A percentile compares a stretch with the other conserved stretches of the same genome.
Evolutionary conservation across 2,888 invertebrate genomes (phyloP).

Genomic region (Stomorhina lunata): DNA sequence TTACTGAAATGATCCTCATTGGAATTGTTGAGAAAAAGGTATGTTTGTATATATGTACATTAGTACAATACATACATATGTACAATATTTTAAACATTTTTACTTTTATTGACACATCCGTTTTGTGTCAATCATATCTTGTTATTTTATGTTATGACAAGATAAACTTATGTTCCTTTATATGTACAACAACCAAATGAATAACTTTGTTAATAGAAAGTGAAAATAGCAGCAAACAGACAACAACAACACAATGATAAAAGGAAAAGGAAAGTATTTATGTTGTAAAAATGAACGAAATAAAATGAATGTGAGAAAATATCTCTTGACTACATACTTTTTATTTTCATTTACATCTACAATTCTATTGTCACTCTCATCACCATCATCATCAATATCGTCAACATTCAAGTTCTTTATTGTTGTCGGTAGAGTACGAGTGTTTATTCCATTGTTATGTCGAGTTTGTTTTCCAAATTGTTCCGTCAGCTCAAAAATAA

Average conservation of each 20-base stretch:
- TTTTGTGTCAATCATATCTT: conserved; percentile 53
- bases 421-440: not conserved
- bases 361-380: not conserved
- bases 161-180: not conserved
- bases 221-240: not conserved
- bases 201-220: not conserved
- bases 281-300: not conserved
- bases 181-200: not conserved
- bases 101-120: conserved; percentile 64
- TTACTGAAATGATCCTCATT: too few species aligned
- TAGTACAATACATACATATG: too few species aligned
- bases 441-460: not conserved
- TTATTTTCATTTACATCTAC: not conserved
- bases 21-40: too few species aligned
- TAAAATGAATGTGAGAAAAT: not conserved
- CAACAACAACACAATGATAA: not conserved
- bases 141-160: conserved; percentile 4
- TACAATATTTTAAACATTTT: too few species aligned
- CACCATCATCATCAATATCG: not conserved
- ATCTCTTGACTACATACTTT: too few species aligned
- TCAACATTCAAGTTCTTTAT: not conserved
- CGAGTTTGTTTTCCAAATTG: not conserved
- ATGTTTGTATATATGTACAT: too few species aligned
- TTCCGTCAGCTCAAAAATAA: not conserved
- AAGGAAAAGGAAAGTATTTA: not conserved